These are phyloP conservation scores for Rhizoglyphus robini DNA, from an alignment of 1,140 invertebrate genomes.

Conservation along the genomic window DNA sequence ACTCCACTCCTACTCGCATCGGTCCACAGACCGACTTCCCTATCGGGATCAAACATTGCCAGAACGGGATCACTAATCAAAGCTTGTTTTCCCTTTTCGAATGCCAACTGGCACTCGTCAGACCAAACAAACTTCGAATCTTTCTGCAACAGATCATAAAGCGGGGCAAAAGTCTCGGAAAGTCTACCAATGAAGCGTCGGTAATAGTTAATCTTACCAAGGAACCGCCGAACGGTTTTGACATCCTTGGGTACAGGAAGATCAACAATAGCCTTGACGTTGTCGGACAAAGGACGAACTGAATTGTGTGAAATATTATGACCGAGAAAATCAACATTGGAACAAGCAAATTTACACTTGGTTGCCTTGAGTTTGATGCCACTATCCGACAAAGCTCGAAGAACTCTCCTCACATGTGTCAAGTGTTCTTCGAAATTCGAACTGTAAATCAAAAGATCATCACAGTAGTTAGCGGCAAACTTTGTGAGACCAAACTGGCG, in stretches of 20 bases:
- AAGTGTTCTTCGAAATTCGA: conserved; percentile 23
- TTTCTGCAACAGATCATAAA: conserved; percentile 14
- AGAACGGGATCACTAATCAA: too few species aligned
- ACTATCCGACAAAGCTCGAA: background rate
- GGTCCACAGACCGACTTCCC: background rate
- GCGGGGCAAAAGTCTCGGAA: background rate
- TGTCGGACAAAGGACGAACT: background rate
- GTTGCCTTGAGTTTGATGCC: background rate
- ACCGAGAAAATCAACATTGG: conserved; percentile 6
- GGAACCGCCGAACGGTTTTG: too few species aligned
- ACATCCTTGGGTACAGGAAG: background rate
- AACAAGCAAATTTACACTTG: conserved; percentile 1
- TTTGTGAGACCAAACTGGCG: background rate
- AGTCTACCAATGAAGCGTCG: background rate
- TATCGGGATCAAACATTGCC: conserved; percentile 14
- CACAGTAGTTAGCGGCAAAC: background rate
- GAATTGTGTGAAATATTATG: background rate
- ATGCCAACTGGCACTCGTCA: conserved; percentile 1
- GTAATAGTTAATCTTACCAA: conserved; percentile 18
- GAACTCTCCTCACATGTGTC: background rate
- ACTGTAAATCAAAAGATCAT: conserved; percentile 23
- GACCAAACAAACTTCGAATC: conserved; percentile 14
- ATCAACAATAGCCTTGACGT: background rate
- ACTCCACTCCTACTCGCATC: conserved; percentile 36
- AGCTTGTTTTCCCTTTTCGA: conserved; percentile 17